Percentiles rank a stretch among this genome's conserved stretches.
Evolutionary conservation across 1,140 invertebrate species (phyloP).

Genomic region (Drosophila sp.): DNA sequence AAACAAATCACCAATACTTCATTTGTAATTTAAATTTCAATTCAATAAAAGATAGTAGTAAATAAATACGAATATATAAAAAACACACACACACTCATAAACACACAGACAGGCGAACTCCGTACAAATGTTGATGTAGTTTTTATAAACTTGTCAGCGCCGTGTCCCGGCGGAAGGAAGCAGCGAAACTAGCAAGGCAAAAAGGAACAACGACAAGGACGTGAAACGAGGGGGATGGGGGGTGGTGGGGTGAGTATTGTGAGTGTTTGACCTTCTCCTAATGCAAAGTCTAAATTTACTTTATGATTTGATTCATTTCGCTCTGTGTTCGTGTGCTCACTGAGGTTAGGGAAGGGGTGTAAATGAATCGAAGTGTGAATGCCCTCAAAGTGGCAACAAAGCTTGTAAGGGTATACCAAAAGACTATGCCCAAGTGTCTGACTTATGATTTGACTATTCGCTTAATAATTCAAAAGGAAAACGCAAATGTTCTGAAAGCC

Average conservation of each 20-base stretch:
- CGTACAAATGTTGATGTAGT: conserved; percentile 42
- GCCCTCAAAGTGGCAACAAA: conserved; percentile 1
- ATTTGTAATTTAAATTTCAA: too few species aligned
- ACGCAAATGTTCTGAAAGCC: too few species aligned
- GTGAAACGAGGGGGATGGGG: background rate
- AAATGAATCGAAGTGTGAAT: background rate
- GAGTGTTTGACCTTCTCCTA: conserved; percentile 19
- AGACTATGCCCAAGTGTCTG: too few species aligned
- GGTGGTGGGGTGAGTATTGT: background rate
- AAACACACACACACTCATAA: conserved; percentile 4
- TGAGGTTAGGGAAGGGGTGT: background rate
- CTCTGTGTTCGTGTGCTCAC: background rate
- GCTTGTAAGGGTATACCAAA: too few species aligned
- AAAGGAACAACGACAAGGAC: background rate
- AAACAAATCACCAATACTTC: too few species aligned
- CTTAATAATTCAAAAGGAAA: too few species aligned
- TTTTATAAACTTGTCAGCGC: conserved; percentile 65
- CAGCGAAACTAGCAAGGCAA: conserved; percentile 3
- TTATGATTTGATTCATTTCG: background rate
- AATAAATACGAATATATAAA: too few species aligned
- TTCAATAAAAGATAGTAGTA: too few species aligned
- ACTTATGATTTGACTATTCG: too few species aligned
- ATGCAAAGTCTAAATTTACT: conserved; percentile 16
- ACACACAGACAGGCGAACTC: background rate
- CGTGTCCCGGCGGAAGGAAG: conserved; percentile 19